Evolutionary conservation across 1,140 invertebrate genomes (phyloP).

Genomic region (Drosophila oshimai): DNA sequence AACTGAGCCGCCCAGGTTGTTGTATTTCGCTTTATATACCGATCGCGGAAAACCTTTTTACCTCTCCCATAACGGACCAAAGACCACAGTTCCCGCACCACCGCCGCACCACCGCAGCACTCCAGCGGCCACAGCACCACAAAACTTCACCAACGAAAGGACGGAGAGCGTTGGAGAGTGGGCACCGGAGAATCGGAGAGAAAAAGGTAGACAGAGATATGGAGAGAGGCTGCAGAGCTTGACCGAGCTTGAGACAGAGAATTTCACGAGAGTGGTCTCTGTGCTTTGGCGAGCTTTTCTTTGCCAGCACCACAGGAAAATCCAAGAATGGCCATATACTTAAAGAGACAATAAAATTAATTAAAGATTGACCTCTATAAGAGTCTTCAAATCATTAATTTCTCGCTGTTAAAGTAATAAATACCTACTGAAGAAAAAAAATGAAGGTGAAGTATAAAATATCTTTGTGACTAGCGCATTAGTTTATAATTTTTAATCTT

Average conservation of each 20-base stretch:
- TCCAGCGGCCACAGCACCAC: conserved; percentile 14
- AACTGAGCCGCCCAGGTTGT: conserved; percentile 77
- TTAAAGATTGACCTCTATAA: no score
- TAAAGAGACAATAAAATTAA: background rate
- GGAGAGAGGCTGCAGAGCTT: conserved; percentile 17
- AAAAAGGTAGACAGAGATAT: background rate
- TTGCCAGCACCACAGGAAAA: conserved; percentile 7
- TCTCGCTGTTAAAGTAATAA: no score
- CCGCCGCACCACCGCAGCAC: background rate
- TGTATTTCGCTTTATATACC: conserved; percentile 78
- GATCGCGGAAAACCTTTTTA: conserved; percentile 67
- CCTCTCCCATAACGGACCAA: conserved; percentile 46
- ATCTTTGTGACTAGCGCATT: no score
- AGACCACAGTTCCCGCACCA: conserved; percentile 10
- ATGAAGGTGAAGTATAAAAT: no score
- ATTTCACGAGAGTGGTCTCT: conserved; percentile 33
- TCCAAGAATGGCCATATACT: background rate
- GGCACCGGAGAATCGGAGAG: conserved; percentile 21
- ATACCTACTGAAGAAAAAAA: no score
- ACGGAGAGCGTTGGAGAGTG: conserved; percentile 36
- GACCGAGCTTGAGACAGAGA: conserved; percentile 16
- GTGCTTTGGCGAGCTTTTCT: conserved; percentile 66
- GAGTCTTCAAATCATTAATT: no score
- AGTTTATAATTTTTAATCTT: no score
- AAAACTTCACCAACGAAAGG: conserved; percentile 75